phyloP scores from a whole-genome alignment of 1,140 invertebrate genomes.

The Onthophagus taurus region DNA sequence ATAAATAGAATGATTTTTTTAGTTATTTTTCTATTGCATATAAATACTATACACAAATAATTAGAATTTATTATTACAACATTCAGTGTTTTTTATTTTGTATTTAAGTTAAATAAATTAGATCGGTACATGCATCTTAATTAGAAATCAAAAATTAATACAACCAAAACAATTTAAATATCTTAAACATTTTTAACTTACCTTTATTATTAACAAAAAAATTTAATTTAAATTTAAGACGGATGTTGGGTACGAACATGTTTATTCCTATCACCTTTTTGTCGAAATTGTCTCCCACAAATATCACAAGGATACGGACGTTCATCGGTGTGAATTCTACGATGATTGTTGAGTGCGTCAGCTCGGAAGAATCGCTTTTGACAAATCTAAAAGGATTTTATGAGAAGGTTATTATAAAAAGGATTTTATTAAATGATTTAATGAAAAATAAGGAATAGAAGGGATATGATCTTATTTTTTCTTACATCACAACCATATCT shows the following conservation, averaged over 20 bases:
- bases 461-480: background rate
- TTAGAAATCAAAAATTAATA: no score
- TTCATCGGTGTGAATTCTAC: slow-evolving; percentile 60
- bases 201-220: background rate
- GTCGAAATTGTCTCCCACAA: slow-evolving; percentile 55
- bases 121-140: no score
- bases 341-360: slow-evolving; percentile 46
- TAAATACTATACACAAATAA: no score
- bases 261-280: slow-evolving; percentile 51
- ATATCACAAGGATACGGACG: slow-evolving; percentile 56
- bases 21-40: no score
- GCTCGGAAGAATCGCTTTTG: slow-evolving; percentile 49
- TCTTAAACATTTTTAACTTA: background rate
- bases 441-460: background rate
- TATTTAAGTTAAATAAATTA: no score
- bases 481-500: slow-evolving; percentile 61
- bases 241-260: slow-evolving; percentile 48
- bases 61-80: no score
- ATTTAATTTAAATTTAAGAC: slow-evolving; percentile 2
- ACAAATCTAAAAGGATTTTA: slow-evolving; percentile 33
- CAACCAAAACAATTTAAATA: no score
- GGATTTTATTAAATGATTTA: background rate
- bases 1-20: no score
- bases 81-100: no score
- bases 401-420: background rate